Evolutionary conservation across 2,888 invertebrate species (phyloP).

Genomic region (Microctonus hyperodae): DNA sequence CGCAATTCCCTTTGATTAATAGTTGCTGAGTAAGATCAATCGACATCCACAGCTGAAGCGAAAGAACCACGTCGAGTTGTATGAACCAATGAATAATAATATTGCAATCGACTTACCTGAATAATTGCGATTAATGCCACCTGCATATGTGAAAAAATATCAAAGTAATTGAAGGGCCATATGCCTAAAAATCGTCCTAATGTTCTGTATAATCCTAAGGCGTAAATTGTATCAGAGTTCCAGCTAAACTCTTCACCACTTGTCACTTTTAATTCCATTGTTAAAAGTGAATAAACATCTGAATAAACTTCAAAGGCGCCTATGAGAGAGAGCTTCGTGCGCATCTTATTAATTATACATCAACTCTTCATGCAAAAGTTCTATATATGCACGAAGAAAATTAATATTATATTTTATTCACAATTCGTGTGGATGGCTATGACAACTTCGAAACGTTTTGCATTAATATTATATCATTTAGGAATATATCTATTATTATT

Average conservation of each 20-base stretch:
- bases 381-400: neutral
- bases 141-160: constrained; percentile 20
- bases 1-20: constrained; percentile 3
- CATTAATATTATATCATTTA: no score
- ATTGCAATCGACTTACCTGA: constrained; percentile 21
- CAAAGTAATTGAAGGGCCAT: constrained; percentile 25
- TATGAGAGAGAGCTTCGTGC: no score
- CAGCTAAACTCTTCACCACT: neutral
- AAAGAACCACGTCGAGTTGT: neutral
- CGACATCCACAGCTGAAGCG: constrained; percentile 32
- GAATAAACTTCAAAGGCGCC: no score
- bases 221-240: constrained; percentile 27
- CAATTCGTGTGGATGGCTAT: no score
- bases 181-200: constrained; percentile 25
- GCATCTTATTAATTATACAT: no score
- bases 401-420: neutral
- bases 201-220: constrained; percentile 29
- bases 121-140: neutral
- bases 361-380: neutral
- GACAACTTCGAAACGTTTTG: no score
- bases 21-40: constrained; percentile 3
- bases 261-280: neutral
- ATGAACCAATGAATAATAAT: neutral
- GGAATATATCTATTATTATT: no score
- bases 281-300: neutral